phyloP scores from a whole-genome alignment of 92 coral and sea anemone species.

The Actinostola sp. region DNA sequence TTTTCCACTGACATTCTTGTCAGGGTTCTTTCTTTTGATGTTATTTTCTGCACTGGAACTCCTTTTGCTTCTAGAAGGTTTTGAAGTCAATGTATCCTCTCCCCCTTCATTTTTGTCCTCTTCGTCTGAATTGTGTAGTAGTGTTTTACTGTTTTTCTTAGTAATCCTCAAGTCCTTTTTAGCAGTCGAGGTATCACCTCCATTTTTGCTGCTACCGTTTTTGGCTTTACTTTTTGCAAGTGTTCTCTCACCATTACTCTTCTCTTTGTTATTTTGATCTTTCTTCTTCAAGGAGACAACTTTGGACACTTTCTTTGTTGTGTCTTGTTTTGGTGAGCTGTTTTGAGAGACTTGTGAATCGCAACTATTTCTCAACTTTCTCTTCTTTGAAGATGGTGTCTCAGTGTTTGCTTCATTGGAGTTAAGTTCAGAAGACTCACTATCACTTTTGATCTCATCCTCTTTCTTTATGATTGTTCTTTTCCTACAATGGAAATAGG shows the following conservation, averaged over 20 bases:
- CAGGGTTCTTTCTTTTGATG: background rate
- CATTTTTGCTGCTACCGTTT: background rate
- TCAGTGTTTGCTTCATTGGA: background rate
- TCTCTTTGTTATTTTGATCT: background rate
- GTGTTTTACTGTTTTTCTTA: conserved; percentile 5
- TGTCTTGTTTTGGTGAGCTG: background rate
- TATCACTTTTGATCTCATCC: conserved; percentile 12
- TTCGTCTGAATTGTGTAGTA: background rate
- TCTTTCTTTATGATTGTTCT: conserved; percentile 7
- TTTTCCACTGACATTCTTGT: background rate
- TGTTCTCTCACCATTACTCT: background rate
- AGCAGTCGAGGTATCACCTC: background rate
- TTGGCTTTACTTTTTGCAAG: background rate
- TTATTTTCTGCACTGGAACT: background rate
- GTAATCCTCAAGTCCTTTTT: conserved; percentile 14
- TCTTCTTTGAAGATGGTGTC: background rate
- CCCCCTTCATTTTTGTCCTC: background rate
- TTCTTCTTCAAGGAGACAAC: background rate
- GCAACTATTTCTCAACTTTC: conserved; percentile 13
- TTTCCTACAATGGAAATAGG: background rate
- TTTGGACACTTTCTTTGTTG: background rate
- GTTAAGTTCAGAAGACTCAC: conserved; percentile 12
- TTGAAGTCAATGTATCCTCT: background rate
- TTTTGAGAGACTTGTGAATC: conserved; percentile 5
- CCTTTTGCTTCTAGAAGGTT: background rate